Percentiles rank a stretch among this genome's conserved stretches.
Evolutionary conservation across 2,113 vertebrate species (phyloP).

Genomic region (Turdus rufiventris): DNA sequence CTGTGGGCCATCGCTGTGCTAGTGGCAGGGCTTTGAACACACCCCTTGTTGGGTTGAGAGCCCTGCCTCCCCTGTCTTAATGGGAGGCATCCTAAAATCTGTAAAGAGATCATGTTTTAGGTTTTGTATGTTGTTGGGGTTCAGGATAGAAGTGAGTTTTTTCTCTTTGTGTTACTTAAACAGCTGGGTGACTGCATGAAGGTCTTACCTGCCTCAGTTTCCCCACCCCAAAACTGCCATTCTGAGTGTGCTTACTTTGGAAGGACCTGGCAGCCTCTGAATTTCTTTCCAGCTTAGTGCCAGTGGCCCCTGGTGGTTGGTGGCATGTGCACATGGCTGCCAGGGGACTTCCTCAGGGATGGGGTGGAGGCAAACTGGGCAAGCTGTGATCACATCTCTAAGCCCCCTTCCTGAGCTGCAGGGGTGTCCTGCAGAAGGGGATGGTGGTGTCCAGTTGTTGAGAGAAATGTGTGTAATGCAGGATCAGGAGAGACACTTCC

Average conservation of each 20-base stretch:
- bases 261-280: neutral
- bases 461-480: rapidly evolving
- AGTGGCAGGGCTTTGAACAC: neutral
- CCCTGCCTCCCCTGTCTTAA: neutral
- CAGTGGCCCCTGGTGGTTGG: neutral
- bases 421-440: neutral
- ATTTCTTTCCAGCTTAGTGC: neutral
- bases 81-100: neutral
- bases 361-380: neutral
- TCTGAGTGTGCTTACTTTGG: neutral
- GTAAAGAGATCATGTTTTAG: neutral
- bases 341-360: neutral
- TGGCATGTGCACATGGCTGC: neutral
- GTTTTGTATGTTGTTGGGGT: neutral
- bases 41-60: neutral
- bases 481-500: neutral
- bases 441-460: rapidly evolving
- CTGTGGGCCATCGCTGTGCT: rapidly evolving
- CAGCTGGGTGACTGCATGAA: neutral
- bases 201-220: neutral
- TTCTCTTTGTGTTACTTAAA: neutral
- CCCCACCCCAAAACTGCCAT: neutral
- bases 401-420: rapidly evolving
- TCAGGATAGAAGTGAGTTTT: neutral
- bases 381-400: neutral